phyloP scores from a whole-genome alignment of 2,888 invertebrate species.

The Melanargia galathea region DNA sequence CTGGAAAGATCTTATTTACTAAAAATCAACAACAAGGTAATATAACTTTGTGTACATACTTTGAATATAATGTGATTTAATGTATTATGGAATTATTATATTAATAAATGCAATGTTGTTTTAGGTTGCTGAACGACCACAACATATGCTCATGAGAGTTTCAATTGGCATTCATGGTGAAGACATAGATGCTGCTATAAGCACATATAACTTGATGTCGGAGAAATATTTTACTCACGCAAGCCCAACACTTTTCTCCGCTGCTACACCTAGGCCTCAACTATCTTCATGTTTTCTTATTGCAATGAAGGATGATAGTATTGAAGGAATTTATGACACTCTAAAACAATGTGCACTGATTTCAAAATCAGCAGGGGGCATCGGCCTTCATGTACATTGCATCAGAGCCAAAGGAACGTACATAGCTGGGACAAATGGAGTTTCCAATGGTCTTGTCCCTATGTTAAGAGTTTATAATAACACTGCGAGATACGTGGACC shows the following conservation, averaged over 20 bases:
- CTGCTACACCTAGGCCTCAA: constrained; percentile 95
- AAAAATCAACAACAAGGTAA: constrained; percentile 91
- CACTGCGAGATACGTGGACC: constrained; percentile 97
- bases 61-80: neutral
- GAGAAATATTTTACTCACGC: constrained; percentile 99
- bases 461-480: constrained; percentile 98
- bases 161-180: constrained; percentile 97
- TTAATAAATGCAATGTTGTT: constrained; percentile 24
- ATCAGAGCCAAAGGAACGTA: constrained; percentile 95
- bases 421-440: constrained; percentile 96
- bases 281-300: constrained; percentile 97
- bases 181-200: constrained; percentile 95
- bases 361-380: constrained; percentile 98
- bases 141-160: constrained; percentile 99
- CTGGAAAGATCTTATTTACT: constrained; percentile 96
- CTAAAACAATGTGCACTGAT: constrained; percentile 96
- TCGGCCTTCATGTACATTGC: constrained; percentile 97
- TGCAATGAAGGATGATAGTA: constrained; percentile 96
- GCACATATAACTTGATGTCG: constrained; percentile 97
- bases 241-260: constrained; percentile 97
- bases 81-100: too few relatives aligned
- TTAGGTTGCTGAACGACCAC: constrained; percentile 95
- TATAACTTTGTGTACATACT: constrained; percentile 1
- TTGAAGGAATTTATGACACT: constrained; percentile 97
- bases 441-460: constrained; percentile 97